These are phyloP conservation scores for Acleris emargana DNA, from an alignment of 2,888 invertebrate genomes.

Conservation along the genomic window DNA sequence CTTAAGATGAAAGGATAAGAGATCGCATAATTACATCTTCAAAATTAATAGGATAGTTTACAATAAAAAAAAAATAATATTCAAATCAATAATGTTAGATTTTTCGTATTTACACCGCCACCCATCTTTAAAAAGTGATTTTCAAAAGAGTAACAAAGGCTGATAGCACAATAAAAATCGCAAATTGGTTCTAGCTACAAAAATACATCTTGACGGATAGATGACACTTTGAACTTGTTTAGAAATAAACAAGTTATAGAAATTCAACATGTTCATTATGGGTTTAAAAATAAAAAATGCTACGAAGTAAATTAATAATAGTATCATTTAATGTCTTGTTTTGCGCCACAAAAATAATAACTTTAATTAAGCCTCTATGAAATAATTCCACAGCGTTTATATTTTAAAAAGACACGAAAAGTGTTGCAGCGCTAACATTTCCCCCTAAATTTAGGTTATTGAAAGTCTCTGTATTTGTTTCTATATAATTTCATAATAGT, in stretches of 20 bases:
- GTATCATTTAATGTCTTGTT: too few relatives aligned
- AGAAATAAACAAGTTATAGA: neutral
- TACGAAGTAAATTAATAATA: neutral
- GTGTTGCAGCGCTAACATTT: neutral
- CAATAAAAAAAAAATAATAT: too few relatives aligned
- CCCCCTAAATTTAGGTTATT: constrained; percentile 1
- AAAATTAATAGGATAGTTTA: too few relatives aligned
- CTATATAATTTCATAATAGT: too few relatives aligned
- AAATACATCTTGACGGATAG: constrained; percentile 34
- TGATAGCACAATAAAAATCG: neutral
- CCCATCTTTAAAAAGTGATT: neutral
- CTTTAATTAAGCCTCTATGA: neutral
- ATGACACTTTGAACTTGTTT: constrained; percentile 20
- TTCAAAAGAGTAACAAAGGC: neutral
- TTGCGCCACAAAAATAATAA: too few relatives aligned
- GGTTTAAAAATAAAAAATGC: neutral
- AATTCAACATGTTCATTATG: neutral
- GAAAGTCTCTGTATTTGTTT: too few relatives aligned
- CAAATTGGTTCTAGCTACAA: neutral
- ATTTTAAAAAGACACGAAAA: neutral
- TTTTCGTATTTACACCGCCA: neutral
- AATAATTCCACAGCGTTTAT: neutral
- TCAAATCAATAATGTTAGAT: too few relatives aligned
- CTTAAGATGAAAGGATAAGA: too few relatives aligned
- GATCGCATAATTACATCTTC: too few relatives aligned